These are phyloP conservation scores for Lophotriccus pileatus DNA, from an alignment of 2,797 vertebrate species.

Conservation along the genomic window DNA sequence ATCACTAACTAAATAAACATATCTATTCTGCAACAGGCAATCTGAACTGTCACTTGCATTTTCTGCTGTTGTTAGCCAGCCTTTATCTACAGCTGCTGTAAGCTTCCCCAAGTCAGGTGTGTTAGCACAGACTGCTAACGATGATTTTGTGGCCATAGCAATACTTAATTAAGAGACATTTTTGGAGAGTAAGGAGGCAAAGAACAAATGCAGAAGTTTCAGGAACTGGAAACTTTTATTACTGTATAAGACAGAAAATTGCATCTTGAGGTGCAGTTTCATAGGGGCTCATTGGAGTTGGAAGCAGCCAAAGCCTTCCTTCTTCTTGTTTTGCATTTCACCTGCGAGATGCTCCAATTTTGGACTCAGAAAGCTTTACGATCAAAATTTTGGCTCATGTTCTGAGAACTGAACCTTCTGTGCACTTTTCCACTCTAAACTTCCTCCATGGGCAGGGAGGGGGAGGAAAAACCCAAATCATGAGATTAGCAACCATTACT, in stretches of 20 bases:
- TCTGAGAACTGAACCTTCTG: background rate
- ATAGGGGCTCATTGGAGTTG: background rate
- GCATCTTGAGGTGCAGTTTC: background rate
- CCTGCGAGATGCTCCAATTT: background rate
- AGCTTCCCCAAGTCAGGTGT: background rate
- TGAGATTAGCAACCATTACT: background rate
- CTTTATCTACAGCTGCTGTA: background rate
- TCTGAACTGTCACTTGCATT: background rate
- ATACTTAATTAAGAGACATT: background rate
- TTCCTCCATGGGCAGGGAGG: background rate
- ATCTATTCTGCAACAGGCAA: background rate
- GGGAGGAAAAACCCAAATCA: background rate
- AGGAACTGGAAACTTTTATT: background rate
- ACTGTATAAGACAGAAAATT: background rate
- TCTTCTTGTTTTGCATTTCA: background rate
- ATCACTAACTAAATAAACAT: background rate
- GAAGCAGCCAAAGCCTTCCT: background rate
- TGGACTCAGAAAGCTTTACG: background rate
- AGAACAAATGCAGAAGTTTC: background rate
- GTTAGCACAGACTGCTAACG: background rate
- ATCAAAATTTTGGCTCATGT: background rate
- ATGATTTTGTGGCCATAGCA: background rate
- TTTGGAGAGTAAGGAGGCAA: background rate
- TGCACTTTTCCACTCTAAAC: background rate
- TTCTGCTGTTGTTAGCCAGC: background rate